Percentiles rank a stretch among this genome's conserved stretches.
Conservation (phyloP, 2,113 vertebrate genomes). For the Microtus oregoni region DNA sequence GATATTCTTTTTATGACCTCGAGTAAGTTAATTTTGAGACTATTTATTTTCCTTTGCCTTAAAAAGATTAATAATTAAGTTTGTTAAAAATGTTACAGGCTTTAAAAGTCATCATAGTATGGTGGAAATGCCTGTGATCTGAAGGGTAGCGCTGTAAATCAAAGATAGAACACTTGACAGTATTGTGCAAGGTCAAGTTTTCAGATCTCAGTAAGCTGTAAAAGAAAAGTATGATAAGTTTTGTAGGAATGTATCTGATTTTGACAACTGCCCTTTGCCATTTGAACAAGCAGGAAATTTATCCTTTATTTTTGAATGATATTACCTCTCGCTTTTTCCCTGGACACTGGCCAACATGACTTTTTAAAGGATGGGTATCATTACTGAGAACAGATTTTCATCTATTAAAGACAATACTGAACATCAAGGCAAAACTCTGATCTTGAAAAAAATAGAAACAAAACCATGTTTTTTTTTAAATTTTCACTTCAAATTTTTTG, state of each 20-base stretch:
- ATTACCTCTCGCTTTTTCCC: background rate
- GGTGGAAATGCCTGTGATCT: background rate
- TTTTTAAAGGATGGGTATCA: background rate
- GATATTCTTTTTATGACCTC: background rate
- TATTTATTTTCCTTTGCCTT: background rate
- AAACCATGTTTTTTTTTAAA: background rate
- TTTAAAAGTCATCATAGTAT: background rate
- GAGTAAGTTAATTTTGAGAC: background rate
- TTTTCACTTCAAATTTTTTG: background rate
- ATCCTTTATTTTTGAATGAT: background rate
- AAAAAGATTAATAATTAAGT: background rate
- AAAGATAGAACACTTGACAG: background rate
- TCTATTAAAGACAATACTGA: background rate
- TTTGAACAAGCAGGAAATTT: background rate
- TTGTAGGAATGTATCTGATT: background rate
- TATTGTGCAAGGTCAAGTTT: background rate
- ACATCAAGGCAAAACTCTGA: background rate
- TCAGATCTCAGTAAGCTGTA: background rate
- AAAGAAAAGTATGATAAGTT: background rate
- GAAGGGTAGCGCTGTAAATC: background rate
- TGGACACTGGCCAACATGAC: background rate
- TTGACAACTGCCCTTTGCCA: background rate
- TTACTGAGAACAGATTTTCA: background rate
- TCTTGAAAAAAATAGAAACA: background rate
- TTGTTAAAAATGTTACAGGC: background rate